Base-by-base conservation (phyloP, 2,797 vertebrate genomes). In the Hapalemur alaotrensis region DNA sequence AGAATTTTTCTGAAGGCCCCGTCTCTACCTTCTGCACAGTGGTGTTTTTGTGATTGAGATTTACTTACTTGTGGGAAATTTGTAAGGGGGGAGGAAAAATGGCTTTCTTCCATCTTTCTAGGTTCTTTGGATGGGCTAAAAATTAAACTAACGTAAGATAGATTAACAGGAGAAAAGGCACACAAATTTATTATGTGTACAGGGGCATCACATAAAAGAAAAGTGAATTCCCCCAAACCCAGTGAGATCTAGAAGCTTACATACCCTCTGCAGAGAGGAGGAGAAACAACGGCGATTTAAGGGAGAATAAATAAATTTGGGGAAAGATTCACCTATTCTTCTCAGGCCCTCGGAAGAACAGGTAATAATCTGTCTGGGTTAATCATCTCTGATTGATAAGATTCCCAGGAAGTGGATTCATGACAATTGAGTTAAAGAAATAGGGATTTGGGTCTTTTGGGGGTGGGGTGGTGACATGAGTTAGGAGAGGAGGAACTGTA, bases 391-490 rank as follows among this genome's bases (percentile, higher is more conserved):
- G 20, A 23, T 23, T 69, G 67, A 41, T 23, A 38, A 69, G 20
- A 69, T 23, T 69, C 67, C 20, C 35, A 23, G 67, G 35, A 69
- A 69, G 22, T 12, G 67, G 11, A 12, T 69, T 69, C 35, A 23
- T 69, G 35, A 38, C 67, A 69, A 23, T 6, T 17, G n/a, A 54
- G 50, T 79, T 54, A 54, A 79, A 79, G 76, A 52, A 38, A 54
- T 35, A 54, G 50, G 50, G 50, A 23, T 4, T 78, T 28, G 50
- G 22, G 22, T 23, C n/a, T 79, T 54, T n/a, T 79, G 23, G 76
- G 22, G 50, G 75, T 17, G n/a, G 23, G 20, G 50, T 79, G n/a
- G 23, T 54, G 76, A 38, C 0, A 0, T 38, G n/a, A 38, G 7
- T 54, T 54, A 54, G 25, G 50, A 25, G 76, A 48, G 1, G 2